Evolutionary conservation across 2,113 vertebrate species (phyloP).

Genomic region (Origma solitaria): DNA sequence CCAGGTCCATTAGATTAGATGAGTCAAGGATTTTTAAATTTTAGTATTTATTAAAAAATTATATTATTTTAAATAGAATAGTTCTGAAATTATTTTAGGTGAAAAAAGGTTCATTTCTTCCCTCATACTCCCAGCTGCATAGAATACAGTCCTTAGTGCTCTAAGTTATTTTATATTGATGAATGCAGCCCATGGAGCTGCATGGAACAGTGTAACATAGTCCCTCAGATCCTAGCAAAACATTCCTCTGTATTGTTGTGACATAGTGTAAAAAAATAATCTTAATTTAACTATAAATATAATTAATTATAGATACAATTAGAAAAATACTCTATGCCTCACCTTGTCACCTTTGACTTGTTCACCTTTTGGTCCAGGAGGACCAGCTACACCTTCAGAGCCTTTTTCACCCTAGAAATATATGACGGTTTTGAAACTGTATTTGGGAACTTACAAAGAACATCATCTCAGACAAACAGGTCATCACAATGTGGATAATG

Average conservation of each 20-base stretch:
- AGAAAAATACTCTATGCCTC: not conserved
- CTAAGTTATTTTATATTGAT: not conserved
- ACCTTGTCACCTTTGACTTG: constrained; percentile 86
- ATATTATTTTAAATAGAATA: not conserved
- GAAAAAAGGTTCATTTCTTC: not conserved
- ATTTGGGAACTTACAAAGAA: not conserved
- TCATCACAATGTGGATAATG: not conserved
- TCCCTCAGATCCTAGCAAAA: not conserved
- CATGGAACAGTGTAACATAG: not conserved
- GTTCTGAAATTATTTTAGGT: not conserved
- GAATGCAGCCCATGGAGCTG: not conserved
- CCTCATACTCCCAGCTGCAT: not conserved
- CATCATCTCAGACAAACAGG: not conserved
- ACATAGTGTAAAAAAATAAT: not conserved
- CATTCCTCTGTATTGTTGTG: not conserved
- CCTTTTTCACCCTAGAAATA: constrained; percentile 83
- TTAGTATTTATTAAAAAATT: not conserved
- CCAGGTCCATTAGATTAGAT: not conserved
- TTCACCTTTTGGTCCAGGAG: constrained; percentile 69
- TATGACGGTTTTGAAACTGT: not conserved
- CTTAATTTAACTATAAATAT: not conserved
- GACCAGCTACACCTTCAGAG: constrained; percentile 74
- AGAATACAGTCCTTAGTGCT: not conserved
- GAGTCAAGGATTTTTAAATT: not conserved
- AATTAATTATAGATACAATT: not conserved